Conservation (phyloP, 2,888 invertebrate species). For the Eledona agricola region DNA sequence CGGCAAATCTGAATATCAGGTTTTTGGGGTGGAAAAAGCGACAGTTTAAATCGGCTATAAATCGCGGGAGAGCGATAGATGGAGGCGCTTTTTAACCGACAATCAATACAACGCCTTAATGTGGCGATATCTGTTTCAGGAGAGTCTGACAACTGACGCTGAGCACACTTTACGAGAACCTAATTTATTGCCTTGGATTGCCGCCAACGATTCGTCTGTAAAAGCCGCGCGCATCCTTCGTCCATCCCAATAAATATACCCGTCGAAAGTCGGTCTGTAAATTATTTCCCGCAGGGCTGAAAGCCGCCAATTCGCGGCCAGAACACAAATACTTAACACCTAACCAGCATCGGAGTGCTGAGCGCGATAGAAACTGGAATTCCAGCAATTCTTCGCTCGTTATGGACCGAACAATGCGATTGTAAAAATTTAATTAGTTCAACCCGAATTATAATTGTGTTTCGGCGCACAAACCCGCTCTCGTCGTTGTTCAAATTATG, state of each 20-base stretch:
- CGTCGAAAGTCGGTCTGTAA: constrained; percentile 24
- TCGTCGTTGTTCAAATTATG: no score
- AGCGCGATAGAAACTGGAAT: no score
- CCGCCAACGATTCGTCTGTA: constrained; percentile 40
- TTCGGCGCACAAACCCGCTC: no score
- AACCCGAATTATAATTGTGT: no score
- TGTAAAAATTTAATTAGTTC: no score
- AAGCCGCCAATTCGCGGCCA: constrained; percentile 9
- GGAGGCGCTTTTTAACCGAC: constrained; percentile 45
- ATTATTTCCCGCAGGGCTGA: constrained; percentile 17
- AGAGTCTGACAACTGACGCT: constrained; percentile 46
- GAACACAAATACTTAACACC: constrained; percentile 24
- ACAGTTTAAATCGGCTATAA: constrained; percentile 41
- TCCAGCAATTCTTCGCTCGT: no score
- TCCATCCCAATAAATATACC: constrained; percentile 43
- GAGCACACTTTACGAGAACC: constrained; percentile 41
- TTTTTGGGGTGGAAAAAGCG: no score
- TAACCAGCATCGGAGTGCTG: no score
- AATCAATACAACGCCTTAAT: constrained; percentile 46
- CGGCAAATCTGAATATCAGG: no score
- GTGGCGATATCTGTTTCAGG: constrained; percentile 48
- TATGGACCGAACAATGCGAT: no score
- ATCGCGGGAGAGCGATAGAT: constrained; percentile 44
- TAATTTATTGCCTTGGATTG: constrained; percentile 45
- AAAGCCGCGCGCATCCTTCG: constrained; percentile 36